Evolutionary conservation across 1,140 invertebrate species (phyloP), one percentile per base, ranked within the genome.

Genomic region (Pomacea maculata): DNA sequence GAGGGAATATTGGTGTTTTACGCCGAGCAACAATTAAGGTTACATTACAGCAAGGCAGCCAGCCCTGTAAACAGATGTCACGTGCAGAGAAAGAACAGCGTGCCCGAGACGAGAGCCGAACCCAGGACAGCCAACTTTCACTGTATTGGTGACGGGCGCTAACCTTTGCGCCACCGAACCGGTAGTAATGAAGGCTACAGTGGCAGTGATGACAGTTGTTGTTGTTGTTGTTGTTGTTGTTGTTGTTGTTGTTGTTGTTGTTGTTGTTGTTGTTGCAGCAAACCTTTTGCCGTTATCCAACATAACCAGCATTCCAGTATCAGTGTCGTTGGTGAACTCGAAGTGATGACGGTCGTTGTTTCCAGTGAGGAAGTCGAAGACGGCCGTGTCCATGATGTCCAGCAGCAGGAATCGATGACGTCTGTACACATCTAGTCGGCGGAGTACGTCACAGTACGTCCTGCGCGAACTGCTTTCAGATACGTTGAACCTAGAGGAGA

Each of bases 271-370:
- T 2, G 8, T 61, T 2, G 15, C 8, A 8, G 67, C 15, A 70
- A 72, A 94, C 93, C 93, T 96, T 93, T 98, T 98, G 55, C 96
- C 97, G 94, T 98, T 99, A 87, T 99, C 97, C 21, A 97, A 91
- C 25, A 98, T 87, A 4, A 91, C 63, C 72, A 98, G 93, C 79
- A 93, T 94, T 83, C 95, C 94, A 88, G 95, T 94, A 21, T 92
- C 88, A 68, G 92, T 89, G 86, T 91, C 91, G 61, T 91, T 89
- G 76, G 96, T 93, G 7, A 95, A 93, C 92, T 98, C 97, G 88
- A 96, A 97, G 90, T 96, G 95, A 93, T 99, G 97, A 25, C 97
- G 92, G 92, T 99, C 97, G 1, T 96, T 97, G 92, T 99, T 99
- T 89, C 97, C 96, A 89, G 98, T 95, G 4, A 99, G 92, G 91